Conservation (phyloP, 2,113 vertebrate species). For the Seriola quinqueradiata region DNA sequence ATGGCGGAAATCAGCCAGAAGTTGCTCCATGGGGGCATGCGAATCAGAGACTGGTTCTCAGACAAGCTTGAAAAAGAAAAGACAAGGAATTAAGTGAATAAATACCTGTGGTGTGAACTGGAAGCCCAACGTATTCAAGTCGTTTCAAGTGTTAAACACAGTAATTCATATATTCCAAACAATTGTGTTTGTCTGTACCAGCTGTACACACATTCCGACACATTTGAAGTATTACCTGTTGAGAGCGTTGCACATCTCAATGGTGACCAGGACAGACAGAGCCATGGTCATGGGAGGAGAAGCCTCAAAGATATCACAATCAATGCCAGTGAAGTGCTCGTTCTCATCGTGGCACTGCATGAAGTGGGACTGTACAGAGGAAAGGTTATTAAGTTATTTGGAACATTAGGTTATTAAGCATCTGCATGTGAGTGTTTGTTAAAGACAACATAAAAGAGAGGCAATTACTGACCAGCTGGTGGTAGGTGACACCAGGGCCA, state of each 20-base stretch:
- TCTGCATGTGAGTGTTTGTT: not conserved
- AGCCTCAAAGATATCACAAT: slow-evolving; percentile 91
- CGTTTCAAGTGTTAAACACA: not conserved
- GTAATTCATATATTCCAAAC: not conserved
- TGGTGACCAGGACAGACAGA: slow-evolving; percentile 94
- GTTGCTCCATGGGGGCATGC: slow-evolving; percentile 96
- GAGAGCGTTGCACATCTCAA: slow-evolving; percentile 96
- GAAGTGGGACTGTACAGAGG: slow-evolving; percentile 90
- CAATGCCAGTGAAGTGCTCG: slow-evolving; percentile 85
- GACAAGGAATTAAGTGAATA: not conserved
- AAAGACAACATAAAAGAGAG: not conserved
- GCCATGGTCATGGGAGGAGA: slow-evolving; percentile 95
- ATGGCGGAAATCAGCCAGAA: slow-evolving; percentile 92
- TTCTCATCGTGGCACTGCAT: slow-evolving; percentile 92
- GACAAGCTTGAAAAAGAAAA: slow-evolving; percentile 85
- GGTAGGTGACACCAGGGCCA: slow-evolving; percentile 87
- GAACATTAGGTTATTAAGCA: not conserved
- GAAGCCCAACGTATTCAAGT: not conserved
- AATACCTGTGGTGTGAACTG: not conserved
- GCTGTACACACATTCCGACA: not conserved
- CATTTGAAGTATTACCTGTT: slow-evolving; percentile 86
- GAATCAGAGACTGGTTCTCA: slow-evolving; percentile 94
- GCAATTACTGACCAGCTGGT: slow-evolving; percentile 87
- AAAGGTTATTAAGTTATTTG: not conserved
- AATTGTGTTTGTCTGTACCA: not conserved